A percentile compares a stretch with the other conserved stretches of the same genome.
Evolutionary conservation across 2,113 vertebrate species (phyloP).

Genomic region (Cyphomyrus plagiostoma): DNA sequence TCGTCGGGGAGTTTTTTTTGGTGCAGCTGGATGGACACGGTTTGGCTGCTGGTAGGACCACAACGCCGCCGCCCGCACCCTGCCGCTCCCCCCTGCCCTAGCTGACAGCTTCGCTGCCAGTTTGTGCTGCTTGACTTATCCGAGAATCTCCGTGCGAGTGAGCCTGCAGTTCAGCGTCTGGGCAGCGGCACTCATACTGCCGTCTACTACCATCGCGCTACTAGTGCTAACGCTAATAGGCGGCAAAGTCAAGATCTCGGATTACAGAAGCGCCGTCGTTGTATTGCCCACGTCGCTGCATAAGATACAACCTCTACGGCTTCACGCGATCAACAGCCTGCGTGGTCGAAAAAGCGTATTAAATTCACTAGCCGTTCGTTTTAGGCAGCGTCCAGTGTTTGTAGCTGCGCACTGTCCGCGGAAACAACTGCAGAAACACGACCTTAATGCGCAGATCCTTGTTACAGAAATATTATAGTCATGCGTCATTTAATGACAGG

Average conservation of each 20-base stretch:
- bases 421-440: not conserved
- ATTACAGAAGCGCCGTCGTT: not conserved
- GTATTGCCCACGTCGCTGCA: not conserved
- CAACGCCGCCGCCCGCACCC: not conserved
- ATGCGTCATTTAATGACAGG: not conserved
- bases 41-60: not conserved
- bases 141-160: not conserved
- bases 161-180: not conserved
- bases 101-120: not conserved
- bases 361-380: not conserved
- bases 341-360: not conserved
- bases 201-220: not conserved
- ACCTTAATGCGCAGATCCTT: not conserved
- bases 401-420: not conserved
- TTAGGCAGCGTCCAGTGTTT: not conserved
- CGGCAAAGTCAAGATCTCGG: not conserved
- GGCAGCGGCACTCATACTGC: not conserved
- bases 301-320: not conserved
- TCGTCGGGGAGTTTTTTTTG: not conserved
- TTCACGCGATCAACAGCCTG: not conserved
- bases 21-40: not conserved
- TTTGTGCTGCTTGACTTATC: not conserved
- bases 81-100: not conserved
- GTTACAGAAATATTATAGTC: not conserved
- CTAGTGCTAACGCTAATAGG: not conserved